Base-by-base conservation (phyloP, 2,888 invertebrate species). In the Cryptocephalus moraei region DNA sequence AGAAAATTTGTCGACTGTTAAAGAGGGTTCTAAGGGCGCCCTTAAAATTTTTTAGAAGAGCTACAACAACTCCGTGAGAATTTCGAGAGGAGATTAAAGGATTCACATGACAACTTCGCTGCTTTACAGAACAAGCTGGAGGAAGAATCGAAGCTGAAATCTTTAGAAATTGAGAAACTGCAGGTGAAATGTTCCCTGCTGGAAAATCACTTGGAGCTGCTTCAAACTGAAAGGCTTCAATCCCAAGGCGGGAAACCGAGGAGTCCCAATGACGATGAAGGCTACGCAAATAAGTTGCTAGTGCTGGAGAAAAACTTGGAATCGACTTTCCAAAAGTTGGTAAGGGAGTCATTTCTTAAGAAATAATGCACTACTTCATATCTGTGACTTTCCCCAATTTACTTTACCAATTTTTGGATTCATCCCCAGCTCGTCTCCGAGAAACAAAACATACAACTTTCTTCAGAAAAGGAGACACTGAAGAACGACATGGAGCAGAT, bases 281-380 rank as follows among this genome's bases (percentile, higher is more conserved):
- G 22, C 22, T 22, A 22, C 22, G 22, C 22, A 22, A 22, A 22
- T 9, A 69, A 67, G 55, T 56, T 78, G 8, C 65, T 74, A 8
- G 54, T 76, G 1, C 72, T 77, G 9, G 78, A 79, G 56, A 74
- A 77, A 60, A 75, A 75, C 61, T 60, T 78, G 32, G 79, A 80
- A 61, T 67, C 74, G 0, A 76, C 77, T 60, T 78, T 78, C 59
- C 76, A 79, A 57, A 78, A 80, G 68, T 58, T 80, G 71, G 79
- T 79, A 63, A 62, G 55, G 22, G 22, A 6, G 22, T 22, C 6
- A 22, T 22, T 22, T 22, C 22, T 22, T 22, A 22, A 22, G 22
- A 22, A 22, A 22, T 22, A 22, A 22, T 22, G 22, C 22, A 22
- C 3, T 22, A 4, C 22, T 22, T 22, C 22, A 22, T 4, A 22